Base-by-base conservation (phyloP, 2,797 vertebrate genomes). In the Channallabes apus region DNA sequence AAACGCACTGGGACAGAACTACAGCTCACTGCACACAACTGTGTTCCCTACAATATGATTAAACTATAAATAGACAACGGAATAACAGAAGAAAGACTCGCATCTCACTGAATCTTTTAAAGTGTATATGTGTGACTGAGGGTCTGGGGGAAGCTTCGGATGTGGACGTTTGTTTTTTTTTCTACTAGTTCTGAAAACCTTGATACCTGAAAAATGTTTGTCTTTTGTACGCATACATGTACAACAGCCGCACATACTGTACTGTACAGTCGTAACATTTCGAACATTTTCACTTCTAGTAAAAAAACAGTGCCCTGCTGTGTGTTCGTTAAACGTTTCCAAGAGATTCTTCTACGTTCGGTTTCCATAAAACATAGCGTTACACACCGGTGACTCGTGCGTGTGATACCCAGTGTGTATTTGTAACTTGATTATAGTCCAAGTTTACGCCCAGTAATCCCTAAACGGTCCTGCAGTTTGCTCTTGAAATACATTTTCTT, bases 21-120 rank as follows among this genome's bases (percentile, higher is more conserved):
- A 67, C 62, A 54, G 38, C 78, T 67, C 41, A 54, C n/a, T 29
- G 78, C 78, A 32, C 62, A 51, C 41, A 67, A 80, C 78, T 64
- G 78, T 80, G 78, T 11, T 80, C 78, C 27, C 8, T 20, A 54
- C 46, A 65, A 51, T 46, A 65, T 51, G 41, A 80, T 80, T 27
- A 29, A 51, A 62, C 78, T 80, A 80, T 80, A 67, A 80, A 80
- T 80, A 80, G 61, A 51, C 78, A 29, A 54, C 61, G 65, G 17
- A 29, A 67, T 27, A 67, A 54, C 20, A 64, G 24, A n/a, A 62
- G 59, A 15, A 64, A 46, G 38, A n/a, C 6, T 9, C 78, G 27
- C 35, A 38, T 62, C 56, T 1, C 56, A 8, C 3, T 78, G 29
- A 24, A 61, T 35, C 32, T 6, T 59, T 77, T 35, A 59, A 77